Base-by-base conservation (phyloP, 2,797 vertebrate species). In the Clarias laeviceps region DNA sequence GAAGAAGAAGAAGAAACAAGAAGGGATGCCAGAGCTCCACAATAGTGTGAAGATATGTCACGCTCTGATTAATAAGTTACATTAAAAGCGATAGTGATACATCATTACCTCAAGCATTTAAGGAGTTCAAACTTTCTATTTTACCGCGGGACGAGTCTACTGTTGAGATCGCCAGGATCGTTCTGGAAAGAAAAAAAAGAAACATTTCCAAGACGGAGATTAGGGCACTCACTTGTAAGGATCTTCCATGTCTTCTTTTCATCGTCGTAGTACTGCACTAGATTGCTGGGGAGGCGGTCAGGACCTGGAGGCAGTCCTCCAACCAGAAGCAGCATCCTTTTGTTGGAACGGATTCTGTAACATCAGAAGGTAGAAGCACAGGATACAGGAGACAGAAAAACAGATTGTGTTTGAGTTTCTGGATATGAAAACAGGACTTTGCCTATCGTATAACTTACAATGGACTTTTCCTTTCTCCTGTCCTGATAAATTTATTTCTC, bases 241-340 rank as follows among this genome's bases (percentile, higher is more conserved):
- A 99, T 99, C 96, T 99, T 99, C 98, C 98, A 99, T 0, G 98
- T 99, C 95, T 99, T 99, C 96, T 99, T 99, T 93, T 99, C 97
- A 74, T 99, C 98, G 62, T 99, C 98, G 57, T 99, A 99, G 95
- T 98, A 99, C 92, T 99, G 98, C 94, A 99, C 98, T 95, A 99
- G 96, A 95, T 99, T 99, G 95, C 98, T 99, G 92, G 98, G 98
- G 89, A 99, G 97, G 88, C 98, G 97, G 95, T 99, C 98, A 29
- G 98, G 98, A 95, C 98, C 98, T 29, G 98, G 98, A 93, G 98
- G 98, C 94, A 99, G 93, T 88, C 98, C 98, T 93, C 98, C 98
- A 90, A 98, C 98, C 95, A 99, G 90, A 92, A 99, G 95, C 92
- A 99, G 95, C 97, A 99, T 96, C 95, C 97, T 98, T 96, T 98